Evolutionary conservation across 2,888 invertebrate genomes (phyloP).

Genomic region (Macaria notata): DNA sequence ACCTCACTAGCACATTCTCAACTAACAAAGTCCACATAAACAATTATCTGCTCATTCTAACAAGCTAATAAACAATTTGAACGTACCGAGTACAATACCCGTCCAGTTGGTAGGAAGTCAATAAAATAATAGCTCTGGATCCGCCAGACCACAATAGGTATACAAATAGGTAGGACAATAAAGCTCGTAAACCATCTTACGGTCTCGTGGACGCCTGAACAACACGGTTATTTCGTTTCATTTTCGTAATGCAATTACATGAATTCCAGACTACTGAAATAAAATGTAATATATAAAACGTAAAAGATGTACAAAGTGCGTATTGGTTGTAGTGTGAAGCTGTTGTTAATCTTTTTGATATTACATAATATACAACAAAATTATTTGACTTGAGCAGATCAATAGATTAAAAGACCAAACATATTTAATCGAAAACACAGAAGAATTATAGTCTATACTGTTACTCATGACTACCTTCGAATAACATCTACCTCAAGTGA

Average conservation of each 20-base stretch:
- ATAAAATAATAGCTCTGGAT: constrained; percentile 61
- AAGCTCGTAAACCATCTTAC: constrained; percentile 58
- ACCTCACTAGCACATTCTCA: not conserved
- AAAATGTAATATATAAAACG: too few relatives aligned
- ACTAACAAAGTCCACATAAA: constrained; percentile 10
- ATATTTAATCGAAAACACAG: too few relatives aligned
- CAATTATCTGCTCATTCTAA: constrained; percentile 31
- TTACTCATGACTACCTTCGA: too few relatives aligned
- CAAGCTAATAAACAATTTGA: constrained; percentile 41
- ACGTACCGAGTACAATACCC: constrained; percentile 46
- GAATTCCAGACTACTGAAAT: too few relatives aligned
- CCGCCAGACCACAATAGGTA: constrained; percentile 50
- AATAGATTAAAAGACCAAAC: too few relatives aligned
- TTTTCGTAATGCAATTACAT: not conserved
- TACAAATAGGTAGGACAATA: constrained; percentile 53
- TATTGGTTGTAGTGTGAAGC: too few relatives aligned
- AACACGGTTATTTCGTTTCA: constrained; percentile 2
- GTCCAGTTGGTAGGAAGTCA: constrained; percentile 63
- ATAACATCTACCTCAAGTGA: too few relatives aligned
- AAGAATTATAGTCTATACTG: too few relatives aligned
- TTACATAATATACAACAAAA: too few relatives aligned
- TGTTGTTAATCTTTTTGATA: too few relatives aligned
- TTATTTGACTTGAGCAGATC: too few relatives aligned
- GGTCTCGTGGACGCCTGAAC: constrained; percentile 36
- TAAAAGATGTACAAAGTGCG: too few relatives aligned